A percentile compares a stretch with the other conserved stretches of the same genome.
These are phyloP conservation scores for Doryteuthis pealeii DNA, from an alignment of 1,140 invertebrate species.

Conservation along the genomic window DNA sequence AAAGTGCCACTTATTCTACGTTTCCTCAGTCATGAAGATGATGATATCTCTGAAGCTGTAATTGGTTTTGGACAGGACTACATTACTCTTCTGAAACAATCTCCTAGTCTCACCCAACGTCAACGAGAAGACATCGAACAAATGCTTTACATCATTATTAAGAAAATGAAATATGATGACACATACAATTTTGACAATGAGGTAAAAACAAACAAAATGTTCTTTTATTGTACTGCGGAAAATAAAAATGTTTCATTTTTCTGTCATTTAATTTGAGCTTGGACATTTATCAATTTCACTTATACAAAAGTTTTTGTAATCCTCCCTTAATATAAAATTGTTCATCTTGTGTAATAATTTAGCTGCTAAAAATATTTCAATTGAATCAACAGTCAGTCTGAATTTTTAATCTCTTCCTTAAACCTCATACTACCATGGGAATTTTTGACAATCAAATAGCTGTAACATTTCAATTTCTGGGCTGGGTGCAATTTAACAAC, in stretches of 20 bases:
- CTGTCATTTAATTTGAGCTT: no score
- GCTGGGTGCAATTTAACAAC: no score
- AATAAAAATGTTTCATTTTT: slow-evolving; percentile 68
- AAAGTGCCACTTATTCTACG: slow-evolving; percentile 64
- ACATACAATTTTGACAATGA: slow-evolving; percentile 65
- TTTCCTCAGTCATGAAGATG: slow-evolving; percentile 65
- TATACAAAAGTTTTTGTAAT: no score
- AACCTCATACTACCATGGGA: no score
- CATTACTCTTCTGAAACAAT: slow-evolving; percentile 62
- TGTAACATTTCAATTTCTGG: no score
- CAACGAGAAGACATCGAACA: slow-evolving; percentile 58
- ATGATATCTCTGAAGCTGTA: slow-evolving; percentile 66
- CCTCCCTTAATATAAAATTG: no score
- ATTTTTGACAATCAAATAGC: no score
- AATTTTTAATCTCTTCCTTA: no score
- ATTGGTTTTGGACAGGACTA: slow-evolving; percentile 65
- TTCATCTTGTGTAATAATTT: no score
- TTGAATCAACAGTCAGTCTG: no score
- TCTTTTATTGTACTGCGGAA: slow-evolving; percentile 47
- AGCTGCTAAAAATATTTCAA: no score
- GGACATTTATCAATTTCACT: no score
- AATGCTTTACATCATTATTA: slow-evolving; percentile 62
- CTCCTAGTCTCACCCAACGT: slow-evolving; percentile 39
- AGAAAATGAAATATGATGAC: slow-evolving; percentile 65
- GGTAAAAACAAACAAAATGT: slow-evolving; percentile 47